Evolutionary conservation across 2,888 invertebrate genomes (phyloP).

Genomic region (Flabesymbios commensalis): DNA sequence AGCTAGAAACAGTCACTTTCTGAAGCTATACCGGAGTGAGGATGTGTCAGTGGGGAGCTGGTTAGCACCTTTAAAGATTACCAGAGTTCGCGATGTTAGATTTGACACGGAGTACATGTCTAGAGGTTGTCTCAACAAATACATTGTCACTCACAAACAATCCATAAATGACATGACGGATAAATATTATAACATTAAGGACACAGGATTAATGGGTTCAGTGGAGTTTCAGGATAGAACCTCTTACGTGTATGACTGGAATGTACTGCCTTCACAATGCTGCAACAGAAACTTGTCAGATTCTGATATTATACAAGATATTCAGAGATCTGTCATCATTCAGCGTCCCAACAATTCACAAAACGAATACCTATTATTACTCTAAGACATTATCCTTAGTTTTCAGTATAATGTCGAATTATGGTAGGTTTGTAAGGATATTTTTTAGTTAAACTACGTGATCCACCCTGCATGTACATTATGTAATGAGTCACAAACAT

Average conservation of each 20-base stretch:
- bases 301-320: no score
- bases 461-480: no score
- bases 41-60: conserved; percentile 95
- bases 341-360: no score
- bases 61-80: conserved; percentile 82
- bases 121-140: conserved; percentile 83
- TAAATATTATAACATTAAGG: conserved; percentile 68
- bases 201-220: conserved; percentile 70
- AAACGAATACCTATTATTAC: no score
- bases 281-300: conserved; percentile 68
- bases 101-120: conserved; percentile 94
- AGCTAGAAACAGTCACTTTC: conserved; percentile 72
- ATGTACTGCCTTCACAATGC: conserved; percentile 78
- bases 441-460: no score
- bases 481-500: no score
- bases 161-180: conserved; percentile 72
- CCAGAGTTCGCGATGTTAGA: conserved; percentile 84
- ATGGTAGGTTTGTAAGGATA: no score
- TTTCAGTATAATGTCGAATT: no score
- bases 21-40: conserved; percentile 80
- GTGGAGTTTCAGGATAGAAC: conserved; percentile 65
- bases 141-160: conserved; percentile 90
- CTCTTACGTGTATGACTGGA: conserved; percentile 83
- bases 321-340: no score
- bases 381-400: no score